These are phyloP conservation scores for Epicauta chinensis DNA, from an alignment of 1,140 invertebrate genomes.

Conservation along the genomic window DNA sequence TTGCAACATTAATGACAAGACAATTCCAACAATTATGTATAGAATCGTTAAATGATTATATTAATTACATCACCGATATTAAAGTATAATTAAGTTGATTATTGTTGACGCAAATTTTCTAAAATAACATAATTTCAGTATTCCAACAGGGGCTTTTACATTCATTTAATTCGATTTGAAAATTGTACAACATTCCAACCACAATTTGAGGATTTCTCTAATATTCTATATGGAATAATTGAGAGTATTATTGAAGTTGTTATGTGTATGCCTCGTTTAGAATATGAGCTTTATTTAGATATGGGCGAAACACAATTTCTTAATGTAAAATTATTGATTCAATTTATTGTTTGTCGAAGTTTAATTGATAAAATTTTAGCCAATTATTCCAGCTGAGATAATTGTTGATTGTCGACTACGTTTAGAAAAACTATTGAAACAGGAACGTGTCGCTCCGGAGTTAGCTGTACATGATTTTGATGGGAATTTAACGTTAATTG, in stretches of 20 bases:
- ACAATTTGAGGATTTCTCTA: constrained; percentile 65
- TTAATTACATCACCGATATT: constrained; percentile 67
- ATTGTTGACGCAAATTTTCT: background rate
- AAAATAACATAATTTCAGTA: constrained; percentile 43
- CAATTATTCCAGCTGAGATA: constrained; percentile 60
- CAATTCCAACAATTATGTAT: constrained; percentile 74
- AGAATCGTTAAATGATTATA: constrained; percentile 73
- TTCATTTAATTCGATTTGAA: constrained; percentile 54
- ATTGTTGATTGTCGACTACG: constrained; percentile 51
- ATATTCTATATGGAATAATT: constrained; percentile 63
- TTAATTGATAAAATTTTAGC: constrained; percentile 43
- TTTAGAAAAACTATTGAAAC: constrained; percentile 56
- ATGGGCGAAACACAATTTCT: constrained; percentile 44
- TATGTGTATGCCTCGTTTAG: constrained; percentile 63
- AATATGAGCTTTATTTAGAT: constrained; percentile 62
- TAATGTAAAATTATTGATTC: constrained; percentile 42
- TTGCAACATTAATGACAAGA: constrained; percentile 79
- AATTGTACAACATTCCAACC: constrained; percentile 60
- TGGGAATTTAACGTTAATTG: constrained; percentile 72
- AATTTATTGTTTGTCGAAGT: background rate
- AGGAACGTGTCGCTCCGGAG: constrained; percentile 65
- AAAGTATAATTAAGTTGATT: constrained; percentile 52
- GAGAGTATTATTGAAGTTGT: constrained; percentile 67
- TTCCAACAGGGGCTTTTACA: constrained; percentile 67
- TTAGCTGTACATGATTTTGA: constrained; percentile 69